Conservation (phyloP, 1,140 invertebrate genomes). For the honey bee (Apis mellifera) region DNA sequence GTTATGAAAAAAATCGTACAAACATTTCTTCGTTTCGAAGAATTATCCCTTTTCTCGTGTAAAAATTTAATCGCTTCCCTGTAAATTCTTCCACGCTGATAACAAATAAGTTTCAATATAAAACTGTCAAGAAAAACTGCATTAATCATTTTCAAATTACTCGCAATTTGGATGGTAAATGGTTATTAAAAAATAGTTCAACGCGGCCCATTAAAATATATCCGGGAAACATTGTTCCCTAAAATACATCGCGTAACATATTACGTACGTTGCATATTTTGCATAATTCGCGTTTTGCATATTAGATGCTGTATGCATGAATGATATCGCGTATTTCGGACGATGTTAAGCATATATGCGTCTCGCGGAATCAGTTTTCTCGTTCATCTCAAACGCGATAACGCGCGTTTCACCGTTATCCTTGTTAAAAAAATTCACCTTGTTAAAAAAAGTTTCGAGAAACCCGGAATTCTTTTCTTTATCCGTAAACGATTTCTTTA, state of each 20-base stretch:
- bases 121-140: too few relatives aligned
- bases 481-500: not conserved
- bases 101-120: too few relatives aligned
- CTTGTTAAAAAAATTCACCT: not conserved
- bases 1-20: too few relatives aligned
- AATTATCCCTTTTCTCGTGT: too few relatives aligned
- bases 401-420: not conserved
- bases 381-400: conserved; percentile 9
- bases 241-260: conserved; percentile 10
- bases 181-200: not conserved
- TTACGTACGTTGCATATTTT: not conserved
- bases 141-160: not conserved
- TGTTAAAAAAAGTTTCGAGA: too few relatives aligned
- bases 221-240: not conserved
- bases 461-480: not conserved
- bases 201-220: not conserved
- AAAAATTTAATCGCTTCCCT: too few relatives aligned
- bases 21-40: too few relatives aligned
- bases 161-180: too few relatives aligned
- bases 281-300: conserved; percentile 30
- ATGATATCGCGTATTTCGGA: conserved; percentile 11
- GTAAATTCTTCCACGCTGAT: too few relatives aligned
- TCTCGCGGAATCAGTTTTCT: conserved; percentile 9
- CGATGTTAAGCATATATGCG: conserved; percentile 9
- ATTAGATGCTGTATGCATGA: conserved; percentile 14